Percentiles rank a stretch among this genome's conserved stretches.
phyloP scores from a whole-genome alignment of 2,797 vertebrate species.

The Mycteria americana region DNA sequence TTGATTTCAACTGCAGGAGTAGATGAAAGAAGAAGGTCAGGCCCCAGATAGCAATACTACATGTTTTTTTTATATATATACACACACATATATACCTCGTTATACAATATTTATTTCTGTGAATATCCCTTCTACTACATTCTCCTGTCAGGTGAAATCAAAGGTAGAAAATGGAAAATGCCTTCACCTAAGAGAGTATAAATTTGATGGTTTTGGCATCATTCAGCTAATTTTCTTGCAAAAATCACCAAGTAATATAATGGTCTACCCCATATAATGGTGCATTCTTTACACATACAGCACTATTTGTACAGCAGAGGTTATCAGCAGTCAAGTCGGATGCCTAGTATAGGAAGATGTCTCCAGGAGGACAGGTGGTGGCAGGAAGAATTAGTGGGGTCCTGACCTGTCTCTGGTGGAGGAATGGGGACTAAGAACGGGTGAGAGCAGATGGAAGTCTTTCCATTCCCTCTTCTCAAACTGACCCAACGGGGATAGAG shows the following conservation, averaged over 20 bases:
- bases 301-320: not conserved
- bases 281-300: not conserved
- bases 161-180: not conserved
- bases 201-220: not conserved
- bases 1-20: not conserved
- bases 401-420: not conserved
- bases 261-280: not conserved
- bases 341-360: not conserved
- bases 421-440: not conserved
- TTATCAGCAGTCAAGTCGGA: not conserved
- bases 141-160: not conserved
- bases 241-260: not conserved
- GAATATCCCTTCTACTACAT: not conserved
- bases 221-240: not conserved
- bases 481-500: rapidly evolving
- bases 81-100: not conserved
- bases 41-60: not conserved
- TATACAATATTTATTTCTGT: not conserved
- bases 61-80: not conserved
- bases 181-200: not conserved
- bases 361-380: not conserved
- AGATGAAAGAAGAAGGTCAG: not conserved
- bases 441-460: not conserved
- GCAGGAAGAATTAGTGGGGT: not conserved
- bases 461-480: not conserved